phyloP scores from a whole-genome alignment of 2,113 vertebrate species.

The Pseudorhombus dupliciocellatus region DNA sequence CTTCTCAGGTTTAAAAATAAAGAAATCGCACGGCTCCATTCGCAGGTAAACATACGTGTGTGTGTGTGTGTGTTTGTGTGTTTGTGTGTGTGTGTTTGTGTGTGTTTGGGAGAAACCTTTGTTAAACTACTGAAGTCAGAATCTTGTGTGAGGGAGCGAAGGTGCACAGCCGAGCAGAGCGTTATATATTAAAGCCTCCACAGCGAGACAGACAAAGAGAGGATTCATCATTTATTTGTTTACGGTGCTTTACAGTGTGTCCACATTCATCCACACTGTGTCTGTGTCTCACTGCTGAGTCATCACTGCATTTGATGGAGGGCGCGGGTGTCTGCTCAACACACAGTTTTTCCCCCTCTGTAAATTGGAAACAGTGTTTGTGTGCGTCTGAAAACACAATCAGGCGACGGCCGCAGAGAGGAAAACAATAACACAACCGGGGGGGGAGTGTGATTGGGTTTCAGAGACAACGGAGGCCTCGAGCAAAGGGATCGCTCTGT shows the following conservation, averaged over 20 bases:
- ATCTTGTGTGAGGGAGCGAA: neutral
- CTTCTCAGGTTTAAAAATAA: neutral
- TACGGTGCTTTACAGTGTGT: neutral
- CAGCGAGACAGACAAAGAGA: neutral
- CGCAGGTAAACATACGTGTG: neutral
- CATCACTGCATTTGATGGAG: slow-evolving; percentile 8
- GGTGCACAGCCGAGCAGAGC: neutral
- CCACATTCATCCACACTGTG: neutral
- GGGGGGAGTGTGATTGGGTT: slow-evolving; percentile 5
- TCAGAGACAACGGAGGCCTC: neutral
- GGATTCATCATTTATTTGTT: slow-evolving; percentile 7
- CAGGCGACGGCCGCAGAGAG: slow-evolving; percentile 1
- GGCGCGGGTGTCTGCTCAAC: neutral
- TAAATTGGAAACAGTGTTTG: slow-evolving; percentile 20
- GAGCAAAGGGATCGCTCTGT: neutral
- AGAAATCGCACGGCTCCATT: neutral
- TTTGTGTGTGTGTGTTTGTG: neutral
- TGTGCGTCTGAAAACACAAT: slow-evolving; percentile 1
- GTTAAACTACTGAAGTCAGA: slow-evolving; percentile 17
- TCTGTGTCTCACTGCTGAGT: slow-evolving; percentile 5
- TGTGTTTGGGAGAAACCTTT: neutral
- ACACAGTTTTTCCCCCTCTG: neutral
- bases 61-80: neutral
- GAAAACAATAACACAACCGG: slow-evolving; percentile 9
- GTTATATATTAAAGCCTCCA: neutral